Evolutionary conservation across 1,140 invertebrate species (phyloP).

Genomic region (Drosophila pandora): DNA sequence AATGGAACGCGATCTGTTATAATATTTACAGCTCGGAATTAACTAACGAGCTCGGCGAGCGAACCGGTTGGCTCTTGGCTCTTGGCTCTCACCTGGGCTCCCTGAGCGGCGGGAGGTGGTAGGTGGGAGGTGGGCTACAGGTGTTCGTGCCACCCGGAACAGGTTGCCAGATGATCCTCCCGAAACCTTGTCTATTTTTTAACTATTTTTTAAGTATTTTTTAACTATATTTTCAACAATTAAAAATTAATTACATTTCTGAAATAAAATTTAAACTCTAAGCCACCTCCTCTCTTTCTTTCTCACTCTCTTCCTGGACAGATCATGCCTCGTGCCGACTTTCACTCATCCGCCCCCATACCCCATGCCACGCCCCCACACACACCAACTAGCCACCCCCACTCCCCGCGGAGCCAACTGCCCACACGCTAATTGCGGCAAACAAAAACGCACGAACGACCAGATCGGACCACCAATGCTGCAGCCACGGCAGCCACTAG

Average conservation of each 20-base stretch:
- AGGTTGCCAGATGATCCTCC: slow-evolving; percentile 11
- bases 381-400: background rate
- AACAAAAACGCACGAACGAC: slow-evolving; percentile 55
- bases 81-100: background rate
- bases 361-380: slow-evolving; percentile 32
- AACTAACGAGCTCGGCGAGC: slow-evolving; percentile 70
- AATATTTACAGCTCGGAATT: slow-evolving; percentile 80
- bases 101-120: background rate
- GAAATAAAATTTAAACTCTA: background rate
- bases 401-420: slow-evolving; percentile 13
- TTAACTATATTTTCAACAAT: too few relatives aligned
- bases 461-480: slow-evolving; percentile 50
- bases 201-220: too few relatives aligned
- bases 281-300: too few relatives aligned
- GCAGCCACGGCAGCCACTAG: slow-evolving; percentile 4
- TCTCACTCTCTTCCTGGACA: too few relatives aligned
- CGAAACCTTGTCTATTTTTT: background rate
- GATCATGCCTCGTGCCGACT: slow-evolving; percentile 34
- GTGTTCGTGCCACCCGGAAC: slow-evolving; percentile 62
- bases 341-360: slow-evolving; percentile 21
- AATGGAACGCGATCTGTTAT: slow-evolving; percentile 75
- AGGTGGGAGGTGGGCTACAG: slow-evolving; percentile 32
- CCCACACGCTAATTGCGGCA: slow-evolving; percentile 61
- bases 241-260: background rate
- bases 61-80: slow-evolving; percentile 48